Evolutionary conservation across 30 jellyfish, hydroid and myxozoan species (phyloP).

Genomic region (Clytia hemisphaerica): DNA sequence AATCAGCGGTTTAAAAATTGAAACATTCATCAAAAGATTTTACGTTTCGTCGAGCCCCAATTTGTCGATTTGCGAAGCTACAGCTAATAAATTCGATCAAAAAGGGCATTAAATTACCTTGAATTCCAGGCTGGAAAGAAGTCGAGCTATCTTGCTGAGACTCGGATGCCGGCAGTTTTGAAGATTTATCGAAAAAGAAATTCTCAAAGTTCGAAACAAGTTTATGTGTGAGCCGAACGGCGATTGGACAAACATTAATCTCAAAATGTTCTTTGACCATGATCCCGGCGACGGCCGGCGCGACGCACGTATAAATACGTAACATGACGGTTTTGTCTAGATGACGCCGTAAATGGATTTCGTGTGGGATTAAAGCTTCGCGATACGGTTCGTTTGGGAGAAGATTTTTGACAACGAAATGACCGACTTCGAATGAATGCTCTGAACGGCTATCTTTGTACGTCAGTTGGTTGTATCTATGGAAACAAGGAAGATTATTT

Average conservation of each 20-base stretch:
- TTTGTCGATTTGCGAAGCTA: too few species aligned
- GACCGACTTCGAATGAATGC: conserved; percentile 85
- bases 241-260: conserved; percentile 95
- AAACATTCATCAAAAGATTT: too few species aligned
- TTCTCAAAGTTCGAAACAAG: conserved; percentile 56
- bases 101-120: background rate
- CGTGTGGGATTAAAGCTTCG: conserved; percentile 81
- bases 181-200: conserved; percentile 38
- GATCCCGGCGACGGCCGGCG: conserved; percentile 97
- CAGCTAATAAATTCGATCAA: too few species aligned
- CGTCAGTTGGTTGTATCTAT: conserved; percentile 73
- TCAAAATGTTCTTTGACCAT: conserved; percentile 85
- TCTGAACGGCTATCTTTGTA: conserved; percentile 75
- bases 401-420: conserved; percentile 68
- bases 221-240: conserved; percentile 81
- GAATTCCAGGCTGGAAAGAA: conserved; percentile 6
- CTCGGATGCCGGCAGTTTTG: too few species aligned
- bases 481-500: background rate
- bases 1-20: too few species aligned
- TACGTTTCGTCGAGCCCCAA: too few species aligned
- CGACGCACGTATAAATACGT: conserved; percentile 79
- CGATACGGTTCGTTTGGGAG: conserved; percentile 82
- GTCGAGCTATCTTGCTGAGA: too few species aligned
- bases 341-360: conserved; percentile 81
- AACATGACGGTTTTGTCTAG: conserved; percentile 83